Base-by-base conservation (phyloP, 2,113 vertebrate genomes). In the Carollia perspicillata region DNA sequence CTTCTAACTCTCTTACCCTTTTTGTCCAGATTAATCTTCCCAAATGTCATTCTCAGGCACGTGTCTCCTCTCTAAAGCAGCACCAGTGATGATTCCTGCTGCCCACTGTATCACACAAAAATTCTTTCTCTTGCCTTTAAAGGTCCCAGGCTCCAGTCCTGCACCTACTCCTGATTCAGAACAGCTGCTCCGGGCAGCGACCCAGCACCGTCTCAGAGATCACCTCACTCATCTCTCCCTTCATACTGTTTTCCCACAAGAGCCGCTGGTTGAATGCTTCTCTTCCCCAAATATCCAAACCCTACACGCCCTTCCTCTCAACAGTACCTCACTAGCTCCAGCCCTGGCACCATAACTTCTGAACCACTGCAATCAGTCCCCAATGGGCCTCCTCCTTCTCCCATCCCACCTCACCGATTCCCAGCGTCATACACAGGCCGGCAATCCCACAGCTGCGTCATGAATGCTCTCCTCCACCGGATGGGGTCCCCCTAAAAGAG, bases 401-500 rank as follows among this genome's bases (percentile, higher is more conserved):
- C 49, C 13, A 9, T 8, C 42, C 44, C 18, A 0, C 6, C 47
- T 51, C 18, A 26, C 8, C 26, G 2, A 14, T 18, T 90, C 63
- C 68, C 3, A 40, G 65, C 3, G 12, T 26, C n/a, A 26, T 7
- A 37, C 8, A 30, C 3, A 51, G 28, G 37, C 42, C 63, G 4
- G 49, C 20, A 22, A 80, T 6, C 20, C 11, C 11, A 6, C 47
- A 35, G 58, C 0, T 79, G 6, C 0, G 0, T 22, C 35, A 5
- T 3, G 47, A 81, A 51, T 1, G 4, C 9, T 63, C 37, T 42
- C 23, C 23, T 63, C 81, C 63, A 71, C 8, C 0, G 11, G 30
- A 51, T 3, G 4, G 49, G 20, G 7, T 33, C 33, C 35, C 1
- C 55, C 88, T 42, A n/a, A 71, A 86, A 79, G 47, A 37, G 16